Evolutionary conservation across 2,113 vertebrate genomes (phyloP).

Genomic region (Amphiprion percula): DNA sequence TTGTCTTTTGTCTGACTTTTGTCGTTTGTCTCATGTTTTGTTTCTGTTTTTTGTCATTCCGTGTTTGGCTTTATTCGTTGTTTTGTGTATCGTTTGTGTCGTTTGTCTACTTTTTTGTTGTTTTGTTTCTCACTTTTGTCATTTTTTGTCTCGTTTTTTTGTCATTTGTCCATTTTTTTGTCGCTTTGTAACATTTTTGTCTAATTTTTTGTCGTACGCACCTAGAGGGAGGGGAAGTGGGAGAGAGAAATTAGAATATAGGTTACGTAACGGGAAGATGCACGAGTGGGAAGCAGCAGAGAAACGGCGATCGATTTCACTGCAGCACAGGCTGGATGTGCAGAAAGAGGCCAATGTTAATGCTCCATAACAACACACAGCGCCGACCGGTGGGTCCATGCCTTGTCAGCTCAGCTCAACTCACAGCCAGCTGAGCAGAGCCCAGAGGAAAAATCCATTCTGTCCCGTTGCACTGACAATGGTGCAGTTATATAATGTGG

Average conservation of each 20-base stretch:
- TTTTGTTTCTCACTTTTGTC: no score
- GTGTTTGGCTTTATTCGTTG: no score
- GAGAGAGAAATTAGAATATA: conserved; percentile 38
- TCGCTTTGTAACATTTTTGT: no score
- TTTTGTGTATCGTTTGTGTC: no score
- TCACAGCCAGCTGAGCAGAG: conserved; percentile 66
- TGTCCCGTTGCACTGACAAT: conserved; percentile 69
- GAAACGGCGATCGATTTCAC: conserved; percentile 68
- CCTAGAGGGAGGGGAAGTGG: conserved; percentile 75
- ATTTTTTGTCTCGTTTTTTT: no score
- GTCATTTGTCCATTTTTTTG: no score
- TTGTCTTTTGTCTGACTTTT: no score
- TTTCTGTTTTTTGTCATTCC: no score
- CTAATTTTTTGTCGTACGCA: conserved; percentile 72
- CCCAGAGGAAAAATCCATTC: conserved; percentile 76
- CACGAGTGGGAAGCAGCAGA: conserved; percentile 51
- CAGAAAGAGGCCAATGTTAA: conserved; percentile 50
- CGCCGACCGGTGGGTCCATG: conserved; percentile 60
- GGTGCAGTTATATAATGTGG: conserved; percentile 71
- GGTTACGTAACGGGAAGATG: conserved; percentile 61
- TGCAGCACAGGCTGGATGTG: conserved; percentile 54
- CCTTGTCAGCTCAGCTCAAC: conserved; percentile 77
- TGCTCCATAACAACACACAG: conserved; percentile 43
- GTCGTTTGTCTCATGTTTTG: no score
- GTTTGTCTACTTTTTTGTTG: no score